Conservation (phyloP, 2,797 vertebrate species). For the Manis pentadactyla region DNA sequence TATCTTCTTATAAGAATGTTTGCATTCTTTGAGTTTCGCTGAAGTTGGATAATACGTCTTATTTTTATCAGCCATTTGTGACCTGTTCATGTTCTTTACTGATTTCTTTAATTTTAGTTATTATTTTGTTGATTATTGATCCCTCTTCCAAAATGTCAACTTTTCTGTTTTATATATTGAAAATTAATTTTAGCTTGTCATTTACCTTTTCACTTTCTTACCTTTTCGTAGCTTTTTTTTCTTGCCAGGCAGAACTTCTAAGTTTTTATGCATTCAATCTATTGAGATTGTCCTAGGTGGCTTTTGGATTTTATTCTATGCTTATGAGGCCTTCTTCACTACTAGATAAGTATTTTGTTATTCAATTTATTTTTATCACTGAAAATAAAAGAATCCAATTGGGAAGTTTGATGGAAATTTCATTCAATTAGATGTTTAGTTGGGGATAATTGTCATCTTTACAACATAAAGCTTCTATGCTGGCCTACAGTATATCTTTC, state of each 20-base stretch:
- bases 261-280: neutral
- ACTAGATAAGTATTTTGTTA: neutral
- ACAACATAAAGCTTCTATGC: neutral
- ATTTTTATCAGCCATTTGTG: neutral
- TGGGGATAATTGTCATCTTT: neutral
- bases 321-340: neutral
- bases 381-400: neutral
- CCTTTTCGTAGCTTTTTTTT: neutral
- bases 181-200: conserved; percentile 27
- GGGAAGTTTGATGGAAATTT: neutral
- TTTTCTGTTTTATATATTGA: neutral
- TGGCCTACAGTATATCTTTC: neutral
- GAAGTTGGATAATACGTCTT: neutral
- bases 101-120: neutral
- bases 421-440: neutral
- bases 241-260: neutral
- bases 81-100: neutral
- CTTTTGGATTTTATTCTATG: neutral
- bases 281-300: neutral
- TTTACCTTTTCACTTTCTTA: neutral
- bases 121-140: conserved; percentile 2
- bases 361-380: conserved; percentile 9
- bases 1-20: neutral
- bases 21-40: neutral
- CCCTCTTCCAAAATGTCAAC: neutral